Conservation (phyloP, 2,797 vertebrate species). For the Simalia tracyae region DNA sequence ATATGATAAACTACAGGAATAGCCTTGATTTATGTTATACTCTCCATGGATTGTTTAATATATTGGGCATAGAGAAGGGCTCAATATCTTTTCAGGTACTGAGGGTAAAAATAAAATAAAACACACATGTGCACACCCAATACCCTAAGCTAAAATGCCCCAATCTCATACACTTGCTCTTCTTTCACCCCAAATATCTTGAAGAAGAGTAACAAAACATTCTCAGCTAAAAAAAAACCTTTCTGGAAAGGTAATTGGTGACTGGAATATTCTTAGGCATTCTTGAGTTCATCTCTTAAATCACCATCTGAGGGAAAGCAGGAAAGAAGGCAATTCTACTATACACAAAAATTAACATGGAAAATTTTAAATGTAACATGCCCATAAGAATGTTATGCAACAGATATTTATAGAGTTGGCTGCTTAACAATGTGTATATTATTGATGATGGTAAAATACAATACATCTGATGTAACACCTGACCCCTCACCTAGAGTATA, state of each 20-base stretch:
- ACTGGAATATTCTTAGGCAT: conserved; percentile 7
- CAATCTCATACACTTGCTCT: too few species aligned
- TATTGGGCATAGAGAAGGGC: neutral
- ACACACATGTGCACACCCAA: neutral
- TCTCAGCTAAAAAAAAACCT: too few species aligned
- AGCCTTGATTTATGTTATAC: neutral
- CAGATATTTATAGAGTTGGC: conserved; percentile 36
- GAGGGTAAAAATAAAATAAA: neutral
- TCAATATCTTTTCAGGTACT: neutral
- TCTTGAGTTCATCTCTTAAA: conserved; percentile 19
- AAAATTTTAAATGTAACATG: neutral
- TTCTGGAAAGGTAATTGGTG: conserved; percentile 14
- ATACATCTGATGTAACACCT: conserved; percentile 14
- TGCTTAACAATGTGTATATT: neutral
- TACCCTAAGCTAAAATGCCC: too few species aligned
- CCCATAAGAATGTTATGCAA: conserved; percentile 12
- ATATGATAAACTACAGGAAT: neutral
- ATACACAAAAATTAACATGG: conserved; percentile 18
- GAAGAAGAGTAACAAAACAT: too few species aligned
- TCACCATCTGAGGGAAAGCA: neutral
- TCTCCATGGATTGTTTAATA: neutral
- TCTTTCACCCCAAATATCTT: too few species aligned
- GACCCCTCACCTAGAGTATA: neutral
- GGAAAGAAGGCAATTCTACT: conserved; percentile 24
- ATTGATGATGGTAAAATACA: neutral